Evolutionary conservation across 2,113 vertebrate genomes (phyloP).

Genomic region (Heteronetta atricapilla): DNA sequence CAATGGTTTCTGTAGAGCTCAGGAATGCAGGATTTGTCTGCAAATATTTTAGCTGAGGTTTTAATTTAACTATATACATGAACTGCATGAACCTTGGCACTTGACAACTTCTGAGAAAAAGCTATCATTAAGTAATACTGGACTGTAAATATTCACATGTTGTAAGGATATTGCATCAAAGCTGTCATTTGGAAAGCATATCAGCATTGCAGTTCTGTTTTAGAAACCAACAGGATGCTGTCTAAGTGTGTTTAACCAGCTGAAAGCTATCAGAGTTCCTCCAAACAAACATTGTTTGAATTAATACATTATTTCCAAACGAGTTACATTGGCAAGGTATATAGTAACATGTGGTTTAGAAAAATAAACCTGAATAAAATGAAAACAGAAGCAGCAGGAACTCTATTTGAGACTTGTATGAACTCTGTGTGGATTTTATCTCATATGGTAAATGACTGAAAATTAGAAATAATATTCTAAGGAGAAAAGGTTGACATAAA

Average conservation of each 20-base stretch:
- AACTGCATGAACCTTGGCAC: conserved; percentile 44
- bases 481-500: not conserved
- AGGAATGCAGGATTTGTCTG: conserved; percentile 24
- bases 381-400: conserved; percentile 59
- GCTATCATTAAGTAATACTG: not conserved
- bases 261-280: conserved; percentile 67
- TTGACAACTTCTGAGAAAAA: conserved; percentile 9
- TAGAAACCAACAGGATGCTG: conserved; percentile 60
- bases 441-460: conserved; percentile 10
- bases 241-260: conserved; percentile 66
- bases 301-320: conserved; percentile 63
- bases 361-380: conserved; percentile 69
- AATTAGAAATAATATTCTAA: not conserved
- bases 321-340: conserved; percentile 61
- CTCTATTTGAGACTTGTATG: conserved; percentile 31
- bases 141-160: not conserved
- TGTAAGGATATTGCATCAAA: conserved; percentile 34
- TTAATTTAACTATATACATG: conserved; percentile 43
- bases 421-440: conserved; percentile 28
- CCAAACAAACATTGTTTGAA: conserved; percentile 65
- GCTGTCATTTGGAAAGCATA: not conserved
- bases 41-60: conserved; percentile 24
- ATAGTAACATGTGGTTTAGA: conserved; percentile 62
- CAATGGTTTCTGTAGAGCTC: not conserved
- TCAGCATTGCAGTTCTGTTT: conserved; percentile 40